A percentile compares a stretch with the other conserved stretches of the same genome.
These are phyloP conservation scores for Rhopilema esculentum DNA, from an alignment of 30 jellyfish, hydroid and myxozoan species.

Conservation along the genomic window DNA sequence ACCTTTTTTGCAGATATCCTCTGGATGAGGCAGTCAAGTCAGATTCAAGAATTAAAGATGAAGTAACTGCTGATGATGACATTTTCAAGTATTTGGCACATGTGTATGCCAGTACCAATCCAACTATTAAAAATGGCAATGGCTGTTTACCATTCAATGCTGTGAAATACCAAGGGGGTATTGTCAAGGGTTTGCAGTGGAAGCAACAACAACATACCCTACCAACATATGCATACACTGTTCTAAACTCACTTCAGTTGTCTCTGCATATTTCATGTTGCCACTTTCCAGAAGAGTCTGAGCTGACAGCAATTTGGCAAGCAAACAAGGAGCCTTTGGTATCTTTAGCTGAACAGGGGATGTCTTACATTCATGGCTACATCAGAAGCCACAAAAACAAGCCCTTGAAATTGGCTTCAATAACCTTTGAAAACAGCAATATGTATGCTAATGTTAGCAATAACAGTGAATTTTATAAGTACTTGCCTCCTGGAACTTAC, in stretches of 20 bases:
- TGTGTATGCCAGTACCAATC: constrained; percentile 54
- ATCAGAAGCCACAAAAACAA: constrained; percentile 52
- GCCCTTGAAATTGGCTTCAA: constrained; percentile 65
- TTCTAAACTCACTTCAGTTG: constrained; percentile 72
- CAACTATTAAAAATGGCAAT: constrained; percentile 53
- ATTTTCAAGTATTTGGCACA: constrained; percentile 62
- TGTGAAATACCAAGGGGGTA: constrained; percentile 52
- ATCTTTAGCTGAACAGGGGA: constrained; percentile 81
- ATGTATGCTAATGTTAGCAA: constrained; percentile 74
- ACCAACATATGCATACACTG: constrained; percentile 68
- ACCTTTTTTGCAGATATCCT: constrained; percentile 72
- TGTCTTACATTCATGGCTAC: constrained; percentile 78
- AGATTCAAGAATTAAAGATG: constrained; percentile 50
- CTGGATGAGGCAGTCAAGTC: constrained; percentile 55
- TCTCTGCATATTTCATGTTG: constrained; percentile 88
- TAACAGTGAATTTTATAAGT: constrained; percentile 82
- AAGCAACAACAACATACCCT: constrained; percentile 62
- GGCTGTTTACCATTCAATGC: constrained; percentile 57
- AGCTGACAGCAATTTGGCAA: constrained; percentile 80
- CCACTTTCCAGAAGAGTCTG: constrained; percentile 80
- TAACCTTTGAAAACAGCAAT: constrained; percentile 48
- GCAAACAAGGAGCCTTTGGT: constrained; percentile 78
- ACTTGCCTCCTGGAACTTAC: constrained; percentile 86
- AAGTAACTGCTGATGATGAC: constrained; percentile 69
- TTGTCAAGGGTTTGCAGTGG: constrained; percentile 69